Percentiles rank a stretch among this genome's conserved stretches.
Conservation (phyloP, 1,140 invertebrate genomes). For the Drosophila hydei region DNA sequence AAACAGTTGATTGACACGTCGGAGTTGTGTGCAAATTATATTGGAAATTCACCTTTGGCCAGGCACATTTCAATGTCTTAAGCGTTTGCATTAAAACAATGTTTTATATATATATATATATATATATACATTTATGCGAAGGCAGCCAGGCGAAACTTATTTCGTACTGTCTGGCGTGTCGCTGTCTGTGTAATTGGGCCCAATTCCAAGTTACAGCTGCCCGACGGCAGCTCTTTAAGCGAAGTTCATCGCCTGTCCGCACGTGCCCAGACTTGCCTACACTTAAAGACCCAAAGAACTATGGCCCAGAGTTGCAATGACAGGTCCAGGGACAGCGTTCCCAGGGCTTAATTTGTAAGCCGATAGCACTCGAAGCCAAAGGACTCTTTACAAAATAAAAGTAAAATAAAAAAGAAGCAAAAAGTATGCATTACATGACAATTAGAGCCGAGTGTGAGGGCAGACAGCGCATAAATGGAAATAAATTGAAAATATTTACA, state of each 20-base stretch:
- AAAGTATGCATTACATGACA: slow-evolving; percentile 62
- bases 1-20: slow-evolving; percentile 3
- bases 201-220: slow-evolving; percentile 21
- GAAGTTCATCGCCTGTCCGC: slow-evolving; percentile 52
- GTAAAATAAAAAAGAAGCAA: not conserved
- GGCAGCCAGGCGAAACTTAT: slow-evolving; percentile 26
- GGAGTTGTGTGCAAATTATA: not conserved
- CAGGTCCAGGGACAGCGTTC: slow-evolving; percentile 4
- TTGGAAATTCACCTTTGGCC: slow-evolving; percentile 2
- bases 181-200: slow-evolving; percentile 40
- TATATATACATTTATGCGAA: not conserved
- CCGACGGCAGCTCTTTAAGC: slow-evolving; percentile 27
- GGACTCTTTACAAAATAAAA: slow-evolving; percentile 5
- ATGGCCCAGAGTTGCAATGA: not conserved
- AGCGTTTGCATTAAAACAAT: slow-evolving; percentile 9
- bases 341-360: slow-evolving; percentile 26
- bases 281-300: slow-evolving; percentile 9
- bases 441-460: slow-evolving; percentile 30
- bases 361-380: slow-evolving; percentile 25
- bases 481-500: not conserved
- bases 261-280: slow-evolving; percentile 53
- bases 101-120: slow-evolving; percentile 1
- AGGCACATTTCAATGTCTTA: slow-evolving; percentile 5
- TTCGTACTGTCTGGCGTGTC: slow-evolving; percentile 6
- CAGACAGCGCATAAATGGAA: not conserved